Percentiles rank a stretch among this genome's conserved stretches.
These are phyloP conservation scores for Felis chaus DNA, from an alignment of 2,113 vertebrate genomes.

Conservation along the genomic window DNA sequence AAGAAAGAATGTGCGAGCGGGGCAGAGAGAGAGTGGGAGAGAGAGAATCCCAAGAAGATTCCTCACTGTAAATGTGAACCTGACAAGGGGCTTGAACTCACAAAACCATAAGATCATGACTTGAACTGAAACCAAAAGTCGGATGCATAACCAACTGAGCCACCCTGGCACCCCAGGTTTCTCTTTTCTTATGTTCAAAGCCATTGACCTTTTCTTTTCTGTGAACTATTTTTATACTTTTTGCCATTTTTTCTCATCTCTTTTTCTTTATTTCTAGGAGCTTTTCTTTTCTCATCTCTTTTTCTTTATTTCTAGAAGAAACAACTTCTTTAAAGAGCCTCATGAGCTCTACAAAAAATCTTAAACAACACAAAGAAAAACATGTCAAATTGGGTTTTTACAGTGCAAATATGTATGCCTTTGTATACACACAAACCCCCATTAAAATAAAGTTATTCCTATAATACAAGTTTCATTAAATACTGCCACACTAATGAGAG, in stretches of 20 bases:
- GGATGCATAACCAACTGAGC: background rate
- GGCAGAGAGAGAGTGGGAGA: no score
- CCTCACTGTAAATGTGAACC: background rate
- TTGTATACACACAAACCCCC: conserved; percentile 2
- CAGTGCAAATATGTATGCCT: conserved; percentile 80
- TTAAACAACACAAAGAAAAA: conserved; percentile 30
- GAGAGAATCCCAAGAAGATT: background rate
- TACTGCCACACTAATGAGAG: conserved; percentile 30
- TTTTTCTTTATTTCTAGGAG: background rate
- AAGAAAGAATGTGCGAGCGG: no score
- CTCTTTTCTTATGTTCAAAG: background rate
- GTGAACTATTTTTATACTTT: background rate
- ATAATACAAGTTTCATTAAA: conserved; percentile 51
- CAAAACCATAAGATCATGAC: background rate
- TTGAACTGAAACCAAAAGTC: background rate
- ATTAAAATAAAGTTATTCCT: conserved; percentile 55
- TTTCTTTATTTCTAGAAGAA: conserved; percentile 63
- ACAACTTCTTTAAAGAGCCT: conserved; percentile 58
- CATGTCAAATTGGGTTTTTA: conserved; percentile 73
- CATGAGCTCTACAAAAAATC: conserved; percentile 23
- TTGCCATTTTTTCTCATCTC: background rate
- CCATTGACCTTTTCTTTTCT: background rate
- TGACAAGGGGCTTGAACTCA: background rate
- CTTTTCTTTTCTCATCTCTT: background rate
- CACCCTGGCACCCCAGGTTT: background rate